Percentiles rank a stretch among this genome's conserved stretches.
Conservation (phyloP, 2,888 invertebrate genomes). For the Drosophila flavopinicola region DNA sequence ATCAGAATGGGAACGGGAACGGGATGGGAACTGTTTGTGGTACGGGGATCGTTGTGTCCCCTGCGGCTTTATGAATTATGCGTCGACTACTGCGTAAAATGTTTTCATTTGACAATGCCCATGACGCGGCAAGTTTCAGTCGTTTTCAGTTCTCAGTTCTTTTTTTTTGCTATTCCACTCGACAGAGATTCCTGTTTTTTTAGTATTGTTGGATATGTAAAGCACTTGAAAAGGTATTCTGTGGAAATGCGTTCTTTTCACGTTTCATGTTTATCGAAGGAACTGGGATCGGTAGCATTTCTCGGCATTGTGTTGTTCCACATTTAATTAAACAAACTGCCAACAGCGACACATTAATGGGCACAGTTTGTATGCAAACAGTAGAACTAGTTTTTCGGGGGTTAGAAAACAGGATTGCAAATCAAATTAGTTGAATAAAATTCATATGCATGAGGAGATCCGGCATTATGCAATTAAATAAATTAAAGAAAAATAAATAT, state of each 20-base stretch:
- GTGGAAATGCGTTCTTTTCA: slow-evolving; percentile 29
- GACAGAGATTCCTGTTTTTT: slow-evolving; percentile 39
- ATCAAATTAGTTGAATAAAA: slow-evolving; percentile 37
- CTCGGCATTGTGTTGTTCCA: slow-evolving; percentile 50
- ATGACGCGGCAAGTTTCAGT: slow-evolving; percentile 47
- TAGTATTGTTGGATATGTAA: slow-evolving; percentile 32
- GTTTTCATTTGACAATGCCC: slow-evolving; percentile 52
- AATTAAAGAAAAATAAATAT: slow-evolving; percentile 55
- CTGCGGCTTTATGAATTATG: slow-evolving; percentile 73
- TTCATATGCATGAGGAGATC: slow-evolving; percentile 50
- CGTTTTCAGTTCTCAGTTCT: neutral
- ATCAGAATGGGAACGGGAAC: neutral
- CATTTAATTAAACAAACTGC: slow-evolving; percentile 74
- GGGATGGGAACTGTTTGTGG: slow-evolving; percentile 5
- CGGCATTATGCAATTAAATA: slow-evolving; percentile 54
- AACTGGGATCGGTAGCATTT: slow-evolving; percentile 26
- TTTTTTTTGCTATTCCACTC: slow-evolving; percentile 17
- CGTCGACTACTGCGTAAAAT: slow-evolving; percentile 64
- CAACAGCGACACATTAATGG: slow-evolving; percentile 56
- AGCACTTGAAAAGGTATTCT: slow-evolving; percentile 70
- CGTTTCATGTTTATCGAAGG: slow-evolving; percentile 48
- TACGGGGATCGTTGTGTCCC: slow-evolving; percentile 52
- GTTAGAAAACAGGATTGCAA: slow-evolving; percentile 28
- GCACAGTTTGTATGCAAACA: slow-evolving; percentile 25
- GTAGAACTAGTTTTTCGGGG: slow-evolving; percentile 42